Percentiles rank a stretch among this genome's conserved stretches.
phyloP scores from a whole-genome alignment of 2,113 vertebrate genomes.

The Rhynchopsitta pachyrhyncha region DNA sequence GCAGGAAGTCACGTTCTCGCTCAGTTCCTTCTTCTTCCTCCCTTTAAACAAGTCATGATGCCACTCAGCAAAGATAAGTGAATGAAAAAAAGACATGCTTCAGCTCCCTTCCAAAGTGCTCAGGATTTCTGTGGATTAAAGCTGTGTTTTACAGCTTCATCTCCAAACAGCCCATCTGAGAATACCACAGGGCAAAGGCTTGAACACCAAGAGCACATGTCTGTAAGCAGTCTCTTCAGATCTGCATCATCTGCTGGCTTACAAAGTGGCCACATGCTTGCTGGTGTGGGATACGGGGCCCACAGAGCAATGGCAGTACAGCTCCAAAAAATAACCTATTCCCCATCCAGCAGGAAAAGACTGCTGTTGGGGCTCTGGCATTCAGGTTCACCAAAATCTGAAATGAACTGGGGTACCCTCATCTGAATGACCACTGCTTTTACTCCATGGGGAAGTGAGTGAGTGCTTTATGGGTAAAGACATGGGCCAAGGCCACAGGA shows the following conservation, averaged over 20 bases:
- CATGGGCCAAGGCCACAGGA: not conserved
- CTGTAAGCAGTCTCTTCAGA: not conserved
- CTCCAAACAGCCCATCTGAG: not conserved
- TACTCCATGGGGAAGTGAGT: not conserved
- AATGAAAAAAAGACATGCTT: not conserved
- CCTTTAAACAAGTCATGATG: not conserved
- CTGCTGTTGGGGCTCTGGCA: not conserved
- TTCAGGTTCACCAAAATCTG: not conserved
- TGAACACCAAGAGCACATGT: not conserved
- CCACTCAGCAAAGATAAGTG: not conserved
- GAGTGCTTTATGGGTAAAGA: not conserved
- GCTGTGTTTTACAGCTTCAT: not conserved
- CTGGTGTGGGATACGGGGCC: not conserved
- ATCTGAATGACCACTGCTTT: not conserved
- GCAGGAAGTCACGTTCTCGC: not conserved
- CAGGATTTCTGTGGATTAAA: not conserved
- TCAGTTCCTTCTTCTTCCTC: not conserved
- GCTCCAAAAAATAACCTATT: not conserved
- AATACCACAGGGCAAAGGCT: not conserved
- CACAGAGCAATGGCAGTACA: fast-evolving
- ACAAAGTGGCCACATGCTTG: not conserved
- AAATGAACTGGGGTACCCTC: not conserved
- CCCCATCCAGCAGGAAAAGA: not conserved
- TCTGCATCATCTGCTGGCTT: not conserved
- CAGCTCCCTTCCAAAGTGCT: not conserved